phyloP scores from a whole-genome alignment of 2,888 invertebrate species.

The Oxycera nigricornis region DNA sequence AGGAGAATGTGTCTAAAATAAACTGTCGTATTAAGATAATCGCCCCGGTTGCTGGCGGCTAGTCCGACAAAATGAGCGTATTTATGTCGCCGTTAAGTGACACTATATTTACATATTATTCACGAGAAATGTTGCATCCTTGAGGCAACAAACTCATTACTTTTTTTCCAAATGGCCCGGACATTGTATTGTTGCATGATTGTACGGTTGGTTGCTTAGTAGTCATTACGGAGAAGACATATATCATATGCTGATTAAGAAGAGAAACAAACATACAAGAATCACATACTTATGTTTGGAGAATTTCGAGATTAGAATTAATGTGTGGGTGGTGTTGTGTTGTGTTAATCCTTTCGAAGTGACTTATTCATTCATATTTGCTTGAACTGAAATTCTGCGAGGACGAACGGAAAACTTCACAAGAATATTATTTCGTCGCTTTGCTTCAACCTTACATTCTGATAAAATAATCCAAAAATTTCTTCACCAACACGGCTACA shows the following conservation, averaged over 20 bases:
- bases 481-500: too few species aligned
- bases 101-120: conserved; percentile 45
- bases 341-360: background rate
- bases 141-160: conserved; percentile 44
- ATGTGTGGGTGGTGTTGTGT: background rate
- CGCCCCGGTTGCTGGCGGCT: conserved; percentile 10
- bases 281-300: background rate
- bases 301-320: background rate
- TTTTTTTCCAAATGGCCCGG: conserved; percentile 7
- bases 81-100: conserved; percentile 39
- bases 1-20: conserved; percentile 9
- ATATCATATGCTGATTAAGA: conserved; percentile 19
- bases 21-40: conserved; percentile 34
- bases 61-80: conserved; percentile 23
- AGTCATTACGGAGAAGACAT: background rate
- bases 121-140: conserved; percentile 40
- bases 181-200: background rate
- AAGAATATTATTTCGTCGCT: too few species aligned
- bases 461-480: too few species aligned
- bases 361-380: background rate
- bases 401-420: too few species aligned
- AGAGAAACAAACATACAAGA: background rate
- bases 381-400: background rate
- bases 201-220: background rate
- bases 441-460: too few species aligned